Conservation (phyloP, 2,888 invertebrate genomes). For the Thyatira batis region DNA sequence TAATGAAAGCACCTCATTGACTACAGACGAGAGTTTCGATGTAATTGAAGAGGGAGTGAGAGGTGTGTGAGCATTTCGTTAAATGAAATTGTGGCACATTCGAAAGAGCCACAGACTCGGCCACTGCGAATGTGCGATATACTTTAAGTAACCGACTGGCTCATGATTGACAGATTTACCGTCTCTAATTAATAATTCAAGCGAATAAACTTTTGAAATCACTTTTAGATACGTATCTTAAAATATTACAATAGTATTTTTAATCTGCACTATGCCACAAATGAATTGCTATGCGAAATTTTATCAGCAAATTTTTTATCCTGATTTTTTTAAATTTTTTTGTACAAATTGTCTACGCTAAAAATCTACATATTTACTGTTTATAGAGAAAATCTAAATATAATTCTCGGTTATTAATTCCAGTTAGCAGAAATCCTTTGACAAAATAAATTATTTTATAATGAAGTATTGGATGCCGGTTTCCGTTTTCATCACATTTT, state of each 20-base stretch:
- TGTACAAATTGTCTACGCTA: background rate
- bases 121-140: background rate
- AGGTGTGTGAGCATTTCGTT: constrained; percentile 1
- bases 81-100: background rate
- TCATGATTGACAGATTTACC: background rate
- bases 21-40: background rate
- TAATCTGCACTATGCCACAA: background rate
- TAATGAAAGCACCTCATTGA: background rate
- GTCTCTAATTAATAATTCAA: background rate
- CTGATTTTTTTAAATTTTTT: no score
- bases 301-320: no score
- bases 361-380: no score
- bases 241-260: background rate
- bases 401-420: no score
- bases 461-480: no score
- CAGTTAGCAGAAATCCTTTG: no score
- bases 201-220: background rate
- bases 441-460: background rate
- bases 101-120: background rate
- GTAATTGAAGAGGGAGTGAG: constrained; percentile 1
- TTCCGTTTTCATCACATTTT: background rate
- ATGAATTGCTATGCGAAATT: constrained; percentile 1
- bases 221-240: background rate
- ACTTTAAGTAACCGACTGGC: background rate
- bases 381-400: no score